Conservation (phyloP, 2,113 vertebrate species). For the Macaca nemestrina region DNA sequence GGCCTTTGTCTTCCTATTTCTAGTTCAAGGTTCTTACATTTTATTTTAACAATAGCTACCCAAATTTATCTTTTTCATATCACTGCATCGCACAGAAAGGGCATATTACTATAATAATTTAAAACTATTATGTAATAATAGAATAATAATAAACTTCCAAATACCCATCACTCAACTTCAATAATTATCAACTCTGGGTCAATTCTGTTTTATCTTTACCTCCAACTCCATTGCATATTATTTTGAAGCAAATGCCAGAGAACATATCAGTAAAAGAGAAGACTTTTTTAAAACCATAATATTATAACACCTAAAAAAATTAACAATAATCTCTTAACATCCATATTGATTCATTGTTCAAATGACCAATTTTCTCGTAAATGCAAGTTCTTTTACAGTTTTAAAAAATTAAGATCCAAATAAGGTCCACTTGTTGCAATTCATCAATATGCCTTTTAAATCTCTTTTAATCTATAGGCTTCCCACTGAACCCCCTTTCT, state of each 20-base stretch:
- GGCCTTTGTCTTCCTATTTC: conserved; percentile 38
- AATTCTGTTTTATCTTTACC: background rate
- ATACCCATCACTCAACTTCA: background rate
- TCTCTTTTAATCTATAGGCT: background rate
- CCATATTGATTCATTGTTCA: background rate
- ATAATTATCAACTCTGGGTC: background rate
- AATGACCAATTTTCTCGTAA: background rate
- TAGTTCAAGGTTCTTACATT: background rate
- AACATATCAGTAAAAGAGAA: background rate
- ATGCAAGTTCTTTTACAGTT: background rate
- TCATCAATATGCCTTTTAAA: background rate
- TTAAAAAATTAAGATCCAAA: background rate
- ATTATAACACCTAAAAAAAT: background rate
- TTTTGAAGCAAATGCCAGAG: background rate
- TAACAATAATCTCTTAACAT: background rate
- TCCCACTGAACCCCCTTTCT: background rate
- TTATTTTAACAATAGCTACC: conserved; percentile 75
- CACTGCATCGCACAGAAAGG: conserved; percentile 71
- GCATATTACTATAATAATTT: conserved; percentile 24
- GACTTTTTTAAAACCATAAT: background rate
- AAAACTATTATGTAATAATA: background rate
- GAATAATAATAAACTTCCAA: background rate
- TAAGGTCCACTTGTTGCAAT: background rate
- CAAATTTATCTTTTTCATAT: conserved; percentile 68
- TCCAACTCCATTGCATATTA: background rate